phyloP scores from a whole-genome alignment of 30 jellyfish, hydroid and myxozoan genomes.

The Pelagia noctiluca region DNA sequence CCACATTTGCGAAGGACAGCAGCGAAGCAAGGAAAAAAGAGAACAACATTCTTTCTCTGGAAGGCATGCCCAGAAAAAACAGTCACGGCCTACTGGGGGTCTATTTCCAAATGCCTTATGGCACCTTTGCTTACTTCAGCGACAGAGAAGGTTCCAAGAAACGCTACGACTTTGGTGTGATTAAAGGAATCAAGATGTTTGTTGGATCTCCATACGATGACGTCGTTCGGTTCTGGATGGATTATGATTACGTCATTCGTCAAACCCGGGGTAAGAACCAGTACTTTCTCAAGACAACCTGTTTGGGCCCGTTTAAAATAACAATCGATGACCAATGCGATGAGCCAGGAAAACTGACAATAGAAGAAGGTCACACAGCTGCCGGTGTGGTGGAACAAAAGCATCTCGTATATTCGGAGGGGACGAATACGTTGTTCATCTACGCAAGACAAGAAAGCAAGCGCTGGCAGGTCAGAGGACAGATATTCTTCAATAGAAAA shows the following conservation, averaged over 20 bases:
- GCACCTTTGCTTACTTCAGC: background rate
- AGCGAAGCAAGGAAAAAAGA: background rate
- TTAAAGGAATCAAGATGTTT: background rate
- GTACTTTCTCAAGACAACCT: background rate
- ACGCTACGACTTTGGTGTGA: background rate
- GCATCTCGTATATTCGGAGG: background rate
- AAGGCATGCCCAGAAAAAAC: too few species aligned
- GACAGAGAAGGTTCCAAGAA: background rate
- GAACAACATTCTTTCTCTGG: background rate
- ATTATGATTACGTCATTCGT: background rate
- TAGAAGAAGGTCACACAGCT: background rate
- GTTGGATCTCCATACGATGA: background rate
- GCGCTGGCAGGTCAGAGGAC: background rate
- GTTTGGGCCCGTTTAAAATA: background rate
- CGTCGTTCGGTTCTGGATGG: background rate
- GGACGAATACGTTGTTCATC: background rate
- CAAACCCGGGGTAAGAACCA: background rate
- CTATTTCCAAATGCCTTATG: background rate
- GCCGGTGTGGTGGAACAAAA: background rate
- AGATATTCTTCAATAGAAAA: background rate
- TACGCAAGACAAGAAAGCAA: background rate
- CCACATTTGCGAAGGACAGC: background rate
- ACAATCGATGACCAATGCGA: conserved; percentile 1
- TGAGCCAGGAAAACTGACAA: background rate
- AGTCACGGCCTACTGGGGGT: background rate